phyloP scores from a whole-genome alignment of 2,888 invertebrate species.

The Xanthostigma xanthostigma region DNA sequence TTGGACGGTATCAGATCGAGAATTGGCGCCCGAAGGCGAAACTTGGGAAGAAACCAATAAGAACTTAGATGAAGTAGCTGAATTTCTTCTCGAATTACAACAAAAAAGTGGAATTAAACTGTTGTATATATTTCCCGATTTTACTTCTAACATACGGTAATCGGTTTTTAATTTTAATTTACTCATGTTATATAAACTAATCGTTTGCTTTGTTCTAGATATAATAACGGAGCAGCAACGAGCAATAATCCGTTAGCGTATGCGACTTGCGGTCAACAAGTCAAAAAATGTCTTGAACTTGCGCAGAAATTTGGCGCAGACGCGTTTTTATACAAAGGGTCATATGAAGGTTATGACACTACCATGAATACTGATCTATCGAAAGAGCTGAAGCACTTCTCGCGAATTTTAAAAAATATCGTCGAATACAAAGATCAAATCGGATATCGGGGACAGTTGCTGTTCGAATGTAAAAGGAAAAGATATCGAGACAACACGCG shows the following conservation, averaged over 20 bases:
- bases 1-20: slow-evolving; percentile 49
- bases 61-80: slow-evolving; percentile 41
- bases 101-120: slow-evolving; percentile 37
- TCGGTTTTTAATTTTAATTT: neutral
- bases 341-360: slow-evolving; percentile 41
- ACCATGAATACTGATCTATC: slow-evolving; percentile 42
- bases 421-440: slow-evolving; percentile 47
- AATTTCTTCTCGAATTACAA: slow-evolving; percentile 37
- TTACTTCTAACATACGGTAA: no score
- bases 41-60: slow-evolving; percentile 37
- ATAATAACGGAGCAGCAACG: slow-evolving; percentile 42
- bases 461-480: slow-evolving; percentile 31
- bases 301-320: slow-evolving; percentile 44
- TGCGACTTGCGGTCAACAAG: slow-evolving; percentile 42
- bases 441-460: slow-evolving; percentile 41
- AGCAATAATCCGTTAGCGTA: slow-evolving; percentile 42
- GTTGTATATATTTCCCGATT: no score
- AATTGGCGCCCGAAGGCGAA: slow-evolving; percentile 39
- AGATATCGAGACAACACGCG: slow-evolving; percentile 12
- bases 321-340: slow-evolving; percentile 45
- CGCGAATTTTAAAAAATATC: slow-evolving; percentile 42
- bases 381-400: slow-evolving; percentile 43
- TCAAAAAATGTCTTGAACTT: slow-evolving; percentile 45
- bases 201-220: slow-evolving; percentile 27
- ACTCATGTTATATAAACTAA: neutral